Evolutionary conservation across 2,113 vertebrate species (phyloP).

Genomic region (Desmodus rotundus): DNA sequence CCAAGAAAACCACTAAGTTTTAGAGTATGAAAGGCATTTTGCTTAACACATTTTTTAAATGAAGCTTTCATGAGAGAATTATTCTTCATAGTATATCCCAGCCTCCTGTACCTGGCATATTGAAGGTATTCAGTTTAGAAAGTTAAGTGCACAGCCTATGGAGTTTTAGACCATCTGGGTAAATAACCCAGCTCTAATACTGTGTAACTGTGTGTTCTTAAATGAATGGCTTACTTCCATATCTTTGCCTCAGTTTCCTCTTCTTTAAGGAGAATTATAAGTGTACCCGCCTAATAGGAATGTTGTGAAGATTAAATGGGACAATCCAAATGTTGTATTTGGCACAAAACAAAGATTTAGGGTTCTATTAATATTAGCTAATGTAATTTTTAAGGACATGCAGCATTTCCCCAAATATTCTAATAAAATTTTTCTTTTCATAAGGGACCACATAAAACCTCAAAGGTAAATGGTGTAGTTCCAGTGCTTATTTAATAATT

Average conservation of each 20-base stretch:
- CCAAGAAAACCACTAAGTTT: not conserved
- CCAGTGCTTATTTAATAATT: not conserved
- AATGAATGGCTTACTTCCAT: not conserved
- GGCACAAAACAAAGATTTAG: not conserved
- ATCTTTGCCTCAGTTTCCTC: not conserved
- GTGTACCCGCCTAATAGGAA: not conserved
- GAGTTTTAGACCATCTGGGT: not conserved
- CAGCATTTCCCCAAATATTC: not conserved
- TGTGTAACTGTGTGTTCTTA: not conserved
- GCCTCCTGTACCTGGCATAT: not conserved
- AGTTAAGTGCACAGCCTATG: not conserved
- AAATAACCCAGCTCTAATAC: not conserved
- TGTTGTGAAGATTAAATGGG: not conserved
- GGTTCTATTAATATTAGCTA: not conserved
- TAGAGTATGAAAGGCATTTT: not conserved
- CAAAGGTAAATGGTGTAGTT: not conserved
- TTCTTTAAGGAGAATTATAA: not conserved
- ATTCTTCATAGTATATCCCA: not conserved
- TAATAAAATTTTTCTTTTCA: not conserved
- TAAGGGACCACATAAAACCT: not conserved
- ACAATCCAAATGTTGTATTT: not conserved
- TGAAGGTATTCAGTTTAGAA: not conserved
- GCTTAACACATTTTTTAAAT: not conserved
- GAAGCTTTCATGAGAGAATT: not conserved
- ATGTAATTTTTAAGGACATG: not conserved